Conservation (phyloP, 1,140 invertebrate genomes). For the Sitophilus oryzae region DNA sequence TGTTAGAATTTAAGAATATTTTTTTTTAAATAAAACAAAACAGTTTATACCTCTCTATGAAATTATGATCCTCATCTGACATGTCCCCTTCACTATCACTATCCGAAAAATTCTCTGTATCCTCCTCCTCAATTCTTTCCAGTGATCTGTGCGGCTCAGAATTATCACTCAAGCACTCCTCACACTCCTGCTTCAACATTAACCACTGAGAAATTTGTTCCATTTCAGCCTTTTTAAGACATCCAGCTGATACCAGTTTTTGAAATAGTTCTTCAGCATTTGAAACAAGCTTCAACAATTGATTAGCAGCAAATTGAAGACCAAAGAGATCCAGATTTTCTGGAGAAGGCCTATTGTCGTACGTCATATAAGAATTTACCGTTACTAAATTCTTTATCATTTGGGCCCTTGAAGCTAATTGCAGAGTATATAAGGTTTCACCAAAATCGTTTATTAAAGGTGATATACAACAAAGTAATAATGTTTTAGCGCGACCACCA, state of each 20-base stretch:
- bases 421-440: slow-evolving; percentile 58
- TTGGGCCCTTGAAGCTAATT: slow-evolving; percentile 55
- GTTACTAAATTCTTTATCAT: slow-evolving; percentile 61
- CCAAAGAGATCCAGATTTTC: slow-evolving; percentile 55
- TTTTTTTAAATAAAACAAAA: slow-evolving; percentile 1
- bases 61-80: slow-evolving; percentile 24
- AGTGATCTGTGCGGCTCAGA: slow-evolving; percentile 53
- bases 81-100: slow-evolving; percentile 50
- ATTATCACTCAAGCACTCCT: slow-evolving; percentile 67
- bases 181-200: slow-evolving; percentile 76
- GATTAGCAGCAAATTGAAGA: slow-evolving; percentile 72
- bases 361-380: slow-evolving; percentile 60
- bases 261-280: slow-evolving; percentile 79
- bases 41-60: slow-evolving; percentile 9
- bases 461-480: slow-evolving; percentile 59
- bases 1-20: no score
- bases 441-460: slow-evolving; percentile 55
- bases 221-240: slow-evolving; percentile 59
- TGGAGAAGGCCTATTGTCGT: slow-evolving; percentile 49
- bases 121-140: slow-evolving; percentile 60
- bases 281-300: slow-evolving; percentile 73
- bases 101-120: slow-evolving; percentile 41
- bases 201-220: slow-evolving; percentile 81
- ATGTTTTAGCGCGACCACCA: slow-evolving; percentile 60
- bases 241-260: slow-evolving; percentile 55